Base-by-base conservation (phyloP, 2,113 vertebrate genomes). In the Phylloscopus trochiloides region DNA sequence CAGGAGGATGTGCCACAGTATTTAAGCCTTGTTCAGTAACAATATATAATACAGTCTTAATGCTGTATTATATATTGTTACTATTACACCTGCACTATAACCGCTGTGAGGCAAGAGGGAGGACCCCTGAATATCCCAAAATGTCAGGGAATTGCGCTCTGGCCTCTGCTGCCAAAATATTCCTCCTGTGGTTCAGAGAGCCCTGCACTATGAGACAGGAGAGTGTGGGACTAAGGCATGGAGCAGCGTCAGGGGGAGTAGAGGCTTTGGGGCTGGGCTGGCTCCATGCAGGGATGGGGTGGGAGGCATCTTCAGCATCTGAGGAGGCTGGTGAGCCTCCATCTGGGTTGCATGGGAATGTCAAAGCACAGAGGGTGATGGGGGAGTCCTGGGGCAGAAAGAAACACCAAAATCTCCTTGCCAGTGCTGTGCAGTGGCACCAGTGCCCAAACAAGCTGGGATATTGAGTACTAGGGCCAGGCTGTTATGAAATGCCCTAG, bases 171-270 rank as follows among this genome's bases (percentile, higher is more conserved):
- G 67, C 18, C n/a, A 45, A 55, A 65, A 63, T n/a, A 51, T 40
- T 68, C 62, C 21, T 52, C 13, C n/a, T 75, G 59, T 4, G 10
- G 45, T 38, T 42, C 6, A 6, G 50, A 77, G 9, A 68, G n/a
- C 38, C n/a, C 31, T 40, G 34, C 14, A 12, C 34, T 40, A 8
- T 0, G 1, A 31, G 52, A 24, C 54, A 55, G 50, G 25, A 28
- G 25, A 22, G 12, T 3, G 45, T 19, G 52, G 16, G 36, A 26
- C 22, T 2, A 0, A 1, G 7, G 40, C 38, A 15, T 3, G 16
- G 50, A 48, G 57, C 34, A n/a, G 48, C 1, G 3, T 29, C 58
- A 17, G 21, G 17, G 26, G 20, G 22, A 42, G n/a, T 4, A 2
- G 34, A 43, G 25, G 63, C 16, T 48, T 51, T 9, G 4, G 32